Percentiles rank a stretch among this genome's conserved stretches.
Evolutionary conservation across 92 coral and sea anemone species (phyloP).

Genomic region (Umimayanthus kanabou): DNA sequence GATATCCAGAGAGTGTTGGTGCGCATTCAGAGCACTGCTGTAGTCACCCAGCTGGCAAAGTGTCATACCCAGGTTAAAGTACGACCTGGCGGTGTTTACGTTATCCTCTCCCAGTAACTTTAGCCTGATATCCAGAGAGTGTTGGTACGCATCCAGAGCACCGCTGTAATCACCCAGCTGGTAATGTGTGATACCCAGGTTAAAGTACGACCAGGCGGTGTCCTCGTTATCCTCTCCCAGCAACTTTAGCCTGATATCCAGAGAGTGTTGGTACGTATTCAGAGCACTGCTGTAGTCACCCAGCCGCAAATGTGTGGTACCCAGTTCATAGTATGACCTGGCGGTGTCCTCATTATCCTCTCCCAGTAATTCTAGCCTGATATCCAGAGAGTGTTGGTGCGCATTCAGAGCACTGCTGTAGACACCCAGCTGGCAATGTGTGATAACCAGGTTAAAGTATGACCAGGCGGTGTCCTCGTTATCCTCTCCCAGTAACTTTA

Average conservation of each 20-base stretch:
- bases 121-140: constrained; percentile 4
- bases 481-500: no score
- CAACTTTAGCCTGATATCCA: neutral
- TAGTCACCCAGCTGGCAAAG: neutral
- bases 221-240: neutral
- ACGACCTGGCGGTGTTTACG: constrained; percentile 16
- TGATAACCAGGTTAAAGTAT: neutral
- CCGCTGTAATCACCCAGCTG: neutral
- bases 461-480: constrained; percentile 7
- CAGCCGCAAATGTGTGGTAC: neutral
- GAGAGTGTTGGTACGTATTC: no score
- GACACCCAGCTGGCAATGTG: neutral
- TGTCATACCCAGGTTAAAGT: neutral
- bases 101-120: constrained; percentile 16
- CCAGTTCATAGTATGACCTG: constrained; percentile 3
- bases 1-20: no score
- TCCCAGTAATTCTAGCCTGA: neutral
- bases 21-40: no score
- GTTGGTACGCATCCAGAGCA: neutral
- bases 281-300: no score
- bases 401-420: neutral
- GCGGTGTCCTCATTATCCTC: constrained; percentile 26
- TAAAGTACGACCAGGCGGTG: constrained; percentile 15
- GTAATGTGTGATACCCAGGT: neutral
- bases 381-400: constrained; percentile 1